These are phyloP conservation scores for Oreortyx pictus DNA, from an alignment of 2,797 vertebrate genomes.

Conservation along the genomic window DNA sequence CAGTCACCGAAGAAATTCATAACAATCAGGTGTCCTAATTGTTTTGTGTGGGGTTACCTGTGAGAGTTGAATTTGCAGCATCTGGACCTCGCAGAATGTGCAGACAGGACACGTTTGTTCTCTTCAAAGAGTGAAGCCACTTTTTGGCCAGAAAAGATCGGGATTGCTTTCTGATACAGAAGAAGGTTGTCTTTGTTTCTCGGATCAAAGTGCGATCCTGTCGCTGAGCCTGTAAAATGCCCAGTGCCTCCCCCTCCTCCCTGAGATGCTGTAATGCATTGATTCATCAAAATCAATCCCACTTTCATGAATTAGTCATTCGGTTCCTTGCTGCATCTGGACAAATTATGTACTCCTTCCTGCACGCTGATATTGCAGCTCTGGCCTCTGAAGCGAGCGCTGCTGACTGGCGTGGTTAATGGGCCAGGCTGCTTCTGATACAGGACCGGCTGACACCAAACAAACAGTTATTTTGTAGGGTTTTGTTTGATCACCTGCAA, in stretches of 20 bases:
- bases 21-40: background rate
- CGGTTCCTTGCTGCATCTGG: constrained; percentile 54
- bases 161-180: constrained; percentile 25
- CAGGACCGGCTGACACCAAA: background rate
- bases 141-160: background rate
- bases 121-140: background rate
- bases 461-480: constrained; percentile 1
- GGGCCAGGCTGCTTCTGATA: background rate
- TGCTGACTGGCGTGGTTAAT: background rate
- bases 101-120: background rate
- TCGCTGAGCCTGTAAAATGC: constrained; percentile 45
- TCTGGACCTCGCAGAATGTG: background rate
- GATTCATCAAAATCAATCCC: constrained; percentile 73
- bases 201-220: constrained; percentile 67
- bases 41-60: background rate
- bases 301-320: constrained; percentile 74
- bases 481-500: constrained; percentile 34
- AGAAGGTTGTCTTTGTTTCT: constrained; percentile 67
- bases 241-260: constrained; percentile 32
- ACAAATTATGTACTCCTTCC: constrained; percentile 57
- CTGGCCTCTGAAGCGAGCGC: constrained; percentile 18
- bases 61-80: background rate
- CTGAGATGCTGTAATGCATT: constrained; percentile 47
- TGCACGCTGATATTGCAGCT: background rate
- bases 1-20: background rate